These are phyloP conservation scores for Rhynchomys soricoides DNA, from an alignment of 2,113 vertebrate genomes.

Conservation along the genomic window DNA sequence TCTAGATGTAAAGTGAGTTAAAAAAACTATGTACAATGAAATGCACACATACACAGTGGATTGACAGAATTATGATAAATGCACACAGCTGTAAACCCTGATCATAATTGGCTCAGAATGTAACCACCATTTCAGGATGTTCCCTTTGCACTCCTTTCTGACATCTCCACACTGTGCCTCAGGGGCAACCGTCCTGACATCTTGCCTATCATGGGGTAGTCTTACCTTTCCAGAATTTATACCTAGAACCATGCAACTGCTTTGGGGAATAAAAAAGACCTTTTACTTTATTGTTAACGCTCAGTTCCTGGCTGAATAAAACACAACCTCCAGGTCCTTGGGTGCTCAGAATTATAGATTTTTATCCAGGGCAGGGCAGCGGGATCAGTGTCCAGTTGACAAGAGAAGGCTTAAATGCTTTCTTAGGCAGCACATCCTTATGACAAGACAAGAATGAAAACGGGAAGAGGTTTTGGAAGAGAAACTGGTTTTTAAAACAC, in stretches of 20 bases:
- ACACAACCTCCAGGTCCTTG: background rate
- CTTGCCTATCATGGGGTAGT: conserved; percentile 3
- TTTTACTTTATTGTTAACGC: conserved; percentile 24
- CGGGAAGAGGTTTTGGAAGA: conserved; percentile 25
- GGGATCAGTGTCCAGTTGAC: background rate
- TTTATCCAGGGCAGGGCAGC: background rate
- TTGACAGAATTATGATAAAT: conserved; percentile 32
- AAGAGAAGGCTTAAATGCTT: background rate
- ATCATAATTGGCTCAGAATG: background rate
- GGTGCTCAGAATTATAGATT: background rate
- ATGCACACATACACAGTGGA: background rate
- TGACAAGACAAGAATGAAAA: conserved; percentile 33
- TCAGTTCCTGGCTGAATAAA: background rate
- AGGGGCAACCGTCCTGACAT: background rate
- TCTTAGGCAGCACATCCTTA: background rate
- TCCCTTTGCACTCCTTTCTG: background rate
- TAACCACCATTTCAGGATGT: conserved; percentile 17
- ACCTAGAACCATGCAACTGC: background rate
- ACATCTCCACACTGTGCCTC: background rate
- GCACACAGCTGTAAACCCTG: background rate
- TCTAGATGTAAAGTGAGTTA: background rate
- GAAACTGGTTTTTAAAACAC: conserved; percentile 23
- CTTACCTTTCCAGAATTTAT: conserved; percentile 44
- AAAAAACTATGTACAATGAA: conserved; percentile 4
- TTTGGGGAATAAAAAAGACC: conserved; percentile 24